These are phyloP conservation scores for Nephotettix cincticeps DNA, from an alignment of 1,140 invertebrate genomes.

Conservation along the genomic window DNA sequence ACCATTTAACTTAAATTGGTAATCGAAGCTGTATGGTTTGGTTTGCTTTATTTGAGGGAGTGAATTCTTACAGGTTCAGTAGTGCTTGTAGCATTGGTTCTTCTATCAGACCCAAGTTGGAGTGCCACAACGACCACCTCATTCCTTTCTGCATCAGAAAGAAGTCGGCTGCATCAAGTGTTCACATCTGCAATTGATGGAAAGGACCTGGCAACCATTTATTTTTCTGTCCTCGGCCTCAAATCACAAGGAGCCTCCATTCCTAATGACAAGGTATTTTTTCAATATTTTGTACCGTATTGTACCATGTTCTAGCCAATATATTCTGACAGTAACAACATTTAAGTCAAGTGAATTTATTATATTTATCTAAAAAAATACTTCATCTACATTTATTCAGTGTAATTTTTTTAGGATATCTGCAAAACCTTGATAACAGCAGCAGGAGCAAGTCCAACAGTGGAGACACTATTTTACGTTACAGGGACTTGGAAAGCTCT, in stretches of 20 bases:
- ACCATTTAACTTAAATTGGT: too few relatives aligned
- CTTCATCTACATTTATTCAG: too few relatives aligned
- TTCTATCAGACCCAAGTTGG: not conserved
- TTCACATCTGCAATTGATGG: constrained; percentile 55
- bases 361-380: too few relatives aligned
- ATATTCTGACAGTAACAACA: too few relatives aligned
- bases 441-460: constrained; percentile 46
- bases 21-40: too few relatives aligned
- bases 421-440: constrained; percentile 53
- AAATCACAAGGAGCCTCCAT: constrained; percentile 52
- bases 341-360: too few relatives aligned
- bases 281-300: too few relatives aligned
- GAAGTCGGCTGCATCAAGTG: constrained; percentile 53
- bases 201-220: constrained; percentile 51
- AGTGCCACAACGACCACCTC: constrained; percentile 40
- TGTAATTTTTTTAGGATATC: constrained; percentile 56
- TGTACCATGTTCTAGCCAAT: too few relatives aligned
- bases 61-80: not conserved
- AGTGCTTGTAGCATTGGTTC: not conserved
- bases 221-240: constrained; percentile 59
- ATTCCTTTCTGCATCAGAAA: constrained; percentile 57
- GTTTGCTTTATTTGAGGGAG: too few relatives aligned
- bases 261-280: constrained; percentile 51
- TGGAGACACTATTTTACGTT: constrained; percentile 56
- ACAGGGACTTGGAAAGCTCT: constrained; percentile 52